Percentiles rank a stretch among this genome's conserved stretches.
These are phyloP conservation scores for Merluccius polli DNA, from an alignment of 2,797 vertebrate genomes.

Conservation along the genomic window DNA sequence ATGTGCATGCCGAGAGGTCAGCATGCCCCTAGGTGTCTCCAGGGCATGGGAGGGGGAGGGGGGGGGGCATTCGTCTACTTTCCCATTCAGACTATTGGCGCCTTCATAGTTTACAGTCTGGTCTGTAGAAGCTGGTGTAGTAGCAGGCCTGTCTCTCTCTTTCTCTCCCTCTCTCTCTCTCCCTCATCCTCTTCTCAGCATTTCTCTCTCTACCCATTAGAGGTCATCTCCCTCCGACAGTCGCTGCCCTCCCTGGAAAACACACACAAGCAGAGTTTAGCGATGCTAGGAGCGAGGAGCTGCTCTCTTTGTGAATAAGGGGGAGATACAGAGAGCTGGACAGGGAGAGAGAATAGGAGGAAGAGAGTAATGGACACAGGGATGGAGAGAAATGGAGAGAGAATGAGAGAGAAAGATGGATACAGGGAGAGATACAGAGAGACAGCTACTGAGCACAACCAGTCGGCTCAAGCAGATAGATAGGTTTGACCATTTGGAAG, in stretches of 20 bases:
- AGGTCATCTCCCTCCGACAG: constrained; percentile 82
- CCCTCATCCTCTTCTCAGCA: constrained; percentile 72
- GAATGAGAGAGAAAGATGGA: no score
- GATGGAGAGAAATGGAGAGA: background rate
- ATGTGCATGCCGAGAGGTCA: background rate
- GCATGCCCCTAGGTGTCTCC: background rate
- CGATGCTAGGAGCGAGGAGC: no score
- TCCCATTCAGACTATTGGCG: constrained; percentile 22
- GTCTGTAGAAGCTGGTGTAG: constrained; percentile 40
- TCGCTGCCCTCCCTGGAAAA: constrained; percentile 66
- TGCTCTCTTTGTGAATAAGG: no score
- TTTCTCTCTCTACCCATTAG: constrained; percentile 71
- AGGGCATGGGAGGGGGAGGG: background rate
- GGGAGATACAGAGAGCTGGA: no score
- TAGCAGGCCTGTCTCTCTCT: constrained; percentile 29
- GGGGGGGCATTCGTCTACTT: constrained; percentile 7
- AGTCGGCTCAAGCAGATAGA: no score
- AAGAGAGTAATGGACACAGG: no score
- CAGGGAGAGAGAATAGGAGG: no score
- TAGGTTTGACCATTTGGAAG: no score
- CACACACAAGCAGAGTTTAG: constrained; percentile 2
- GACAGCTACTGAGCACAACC: no score
- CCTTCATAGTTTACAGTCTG: constrained; percentile 27
- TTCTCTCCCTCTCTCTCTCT: constrained; percentile 30
- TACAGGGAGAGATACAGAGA: no score